Evolutionary conservation across 2,113 vertebrate species (phyloP).

Genomic region (Benthochromis sp.): DNA sequence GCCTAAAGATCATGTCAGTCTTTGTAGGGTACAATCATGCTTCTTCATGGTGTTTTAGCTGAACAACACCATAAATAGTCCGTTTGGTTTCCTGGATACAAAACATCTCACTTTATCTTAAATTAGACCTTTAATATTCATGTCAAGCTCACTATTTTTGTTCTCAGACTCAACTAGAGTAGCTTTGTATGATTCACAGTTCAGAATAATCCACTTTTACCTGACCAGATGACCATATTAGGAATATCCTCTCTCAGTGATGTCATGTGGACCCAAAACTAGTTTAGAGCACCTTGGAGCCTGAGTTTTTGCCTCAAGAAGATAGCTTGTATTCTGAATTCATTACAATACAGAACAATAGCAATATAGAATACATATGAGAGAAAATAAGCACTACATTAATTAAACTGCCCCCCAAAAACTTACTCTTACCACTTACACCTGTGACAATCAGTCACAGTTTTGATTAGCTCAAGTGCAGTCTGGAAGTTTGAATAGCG

Average conservation of each 20-base stretch:
- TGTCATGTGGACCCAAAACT: neutral
- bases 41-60: neutral
- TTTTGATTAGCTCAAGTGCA: neutral
- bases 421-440: neutral
- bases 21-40: neutral
- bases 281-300: neutral
- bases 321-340: rapidly evolving
- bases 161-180: neutral
- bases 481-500: neutral
- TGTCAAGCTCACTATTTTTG: neutral
- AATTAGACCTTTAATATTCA: neutral
- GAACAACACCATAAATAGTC: neutral
- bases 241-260: neutral
- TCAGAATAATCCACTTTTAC: neutral
- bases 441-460: neutral
- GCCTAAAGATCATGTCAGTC: neutral
- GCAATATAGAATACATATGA: neutral
- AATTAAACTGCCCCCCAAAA: neutral
- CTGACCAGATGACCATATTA: neutral
- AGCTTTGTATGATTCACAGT: neutral
- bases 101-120: neutral
- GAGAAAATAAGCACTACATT: neutral
- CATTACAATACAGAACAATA: neutral
- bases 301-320: neutral
- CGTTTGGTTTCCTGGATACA: neutral